Percentiles rank a stretch among this genome's conserved stretches.
Evolutionary conservation across 2,888 invertebrate genomes (phyloP).

Genomic region (Lutraria lutraria): DNA sequence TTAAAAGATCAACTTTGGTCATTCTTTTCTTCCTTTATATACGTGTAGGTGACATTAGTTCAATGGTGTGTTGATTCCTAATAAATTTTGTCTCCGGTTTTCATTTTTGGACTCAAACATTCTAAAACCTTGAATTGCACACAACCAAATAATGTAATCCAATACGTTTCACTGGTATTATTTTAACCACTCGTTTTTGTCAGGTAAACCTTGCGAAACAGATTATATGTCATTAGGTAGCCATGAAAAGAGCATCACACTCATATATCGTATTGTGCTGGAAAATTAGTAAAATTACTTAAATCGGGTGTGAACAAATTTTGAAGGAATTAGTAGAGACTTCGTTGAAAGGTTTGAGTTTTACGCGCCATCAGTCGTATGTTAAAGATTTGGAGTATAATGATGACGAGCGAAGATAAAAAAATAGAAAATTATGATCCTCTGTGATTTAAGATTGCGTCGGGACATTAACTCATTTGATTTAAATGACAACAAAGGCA

Average conservation of each 20-base stretch:
- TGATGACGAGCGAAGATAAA: conserved; percentile 4
- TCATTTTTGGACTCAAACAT: too few species aligned
- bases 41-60: too few species aligned
- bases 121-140: too few species aligned
- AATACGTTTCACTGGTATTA: neutral
- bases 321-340: neutral
- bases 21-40: too few species aligned
- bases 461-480: conserved; percentile 41
- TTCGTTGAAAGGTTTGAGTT: neutral
- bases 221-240: conserved; percentile 1
- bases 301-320: neutral
- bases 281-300: neutral
- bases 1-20: too few species aligned
- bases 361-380: neutral
- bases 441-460: conserved; percentile 19
- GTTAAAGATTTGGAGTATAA: neutral
- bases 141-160: too few species aligned
- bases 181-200: neutral
- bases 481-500: conserved; percentile 29
- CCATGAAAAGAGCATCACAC: conserved; percentile 11
- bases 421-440: conserved; percentile 21
- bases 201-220: neutral
- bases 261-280: neutral
- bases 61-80: too few species aligned
- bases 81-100: too few species aligned